Base-by-base conservation (phyloP, 2,888 invertebrate genomes). In the Macrosiphum euphorbiae region DNA sequence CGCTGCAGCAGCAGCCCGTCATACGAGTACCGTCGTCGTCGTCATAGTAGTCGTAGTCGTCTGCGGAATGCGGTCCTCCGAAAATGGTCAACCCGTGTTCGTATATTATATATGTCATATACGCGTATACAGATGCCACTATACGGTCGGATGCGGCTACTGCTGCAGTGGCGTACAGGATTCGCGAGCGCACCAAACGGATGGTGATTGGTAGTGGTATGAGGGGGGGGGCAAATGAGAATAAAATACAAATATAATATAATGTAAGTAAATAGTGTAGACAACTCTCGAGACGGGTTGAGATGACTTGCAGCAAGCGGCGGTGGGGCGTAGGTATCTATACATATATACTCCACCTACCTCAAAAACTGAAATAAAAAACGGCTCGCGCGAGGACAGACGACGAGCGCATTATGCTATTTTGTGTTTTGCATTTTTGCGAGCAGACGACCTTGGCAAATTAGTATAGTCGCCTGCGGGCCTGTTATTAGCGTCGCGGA, bases 21-120 rank as follows among this genome's bases (percentile, higher is more conserved):
- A 44, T 47, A n/a, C 47, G 16, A 67, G 61, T 67, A 7, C 35
- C 35, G 78, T 35, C 35, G 78, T 78, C 16, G 67, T 35, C 35
- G 67, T 78, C 50, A 16, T 35, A 35, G 67, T 35, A 1, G 16
- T 35, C 10, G 86, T n/a, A 61, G 89, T 85, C 93, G 93, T 93
- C 93, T 93, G 89, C 93, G 93, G 93, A 93, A 93, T 93, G 93
- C 89, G 93, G 93, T 93, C 93, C 93, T 93, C 93, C 93, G 89
- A 93, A 93, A 93, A 93, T 93, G 93, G 93, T 93, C 93, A 93
- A 92, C 55, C 24, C 88, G 35, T n/a, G 88, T 35, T 41, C 61
- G 58, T 85, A 85, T 85, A 78, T 78, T 78, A 78, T 78, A 78
- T 78, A 78, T 13, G 35, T 35, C 10, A 20, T 35, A 78, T 61